Conservation (phyloP, 2,888 invertebrate species). For the Folsomia candida region DNA sequence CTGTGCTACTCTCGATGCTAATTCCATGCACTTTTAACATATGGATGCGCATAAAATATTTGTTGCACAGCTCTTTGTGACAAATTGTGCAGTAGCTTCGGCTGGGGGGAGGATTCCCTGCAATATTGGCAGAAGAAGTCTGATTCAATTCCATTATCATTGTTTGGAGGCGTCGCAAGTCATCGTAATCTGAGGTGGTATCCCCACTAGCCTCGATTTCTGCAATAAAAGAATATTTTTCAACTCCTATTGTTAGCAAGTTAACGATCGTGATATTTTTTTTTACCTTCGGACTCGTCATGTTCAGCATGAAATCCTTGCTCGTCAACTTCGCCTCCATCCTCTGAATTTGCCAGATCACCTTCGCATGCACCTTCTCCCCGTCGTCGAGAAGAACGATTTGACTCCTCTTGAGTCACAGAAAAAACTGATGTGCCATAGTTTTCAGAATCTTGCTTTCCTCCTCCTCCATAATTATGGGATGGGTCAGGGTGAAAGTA, state of each 20-base stretch:
- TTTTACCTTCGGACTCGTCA: too few species aligned
- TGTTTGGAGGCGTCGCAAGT: slow-evolving; percentile 81
- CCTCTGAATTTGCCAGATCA: too few species aligned
- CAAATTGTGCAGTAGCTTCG: slow-evolving; percentile 92
- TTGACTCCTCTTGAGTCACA: slow-evolving; percentile 25
- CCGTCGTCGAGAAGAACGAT: background rate
- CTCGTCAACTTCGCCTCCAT: background rate
- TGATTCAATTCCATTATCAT: slow-evolving; percentile 88
- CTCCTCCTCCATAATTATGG: background rate
- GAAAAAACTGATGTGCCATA: slow-evolving; percentile 20
- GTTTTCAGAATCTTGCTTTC: slow-evolving; percentile 21
- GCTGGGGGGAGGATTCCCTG: slow-evolving; percentile 50
- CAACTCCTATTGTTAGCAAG: too few species aligned
- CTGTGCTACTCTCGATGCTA: slow-evolving; percentile 86
- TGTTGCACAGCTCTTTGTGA: slow-evolving; percentile 98
- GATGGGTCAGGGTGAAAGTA: slow-evolving; percentile 54
- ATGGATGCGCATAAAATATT: slow-evolving; percentile 99
- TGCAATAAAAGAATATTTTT: background rate
- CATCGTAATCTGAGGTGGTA: slow-evolving; percentile 66
- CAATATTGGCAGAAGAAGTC: slow-evolving; percentile 58
- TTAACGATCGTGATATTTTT: too few species aligned
- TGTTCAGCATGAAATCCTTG: slow-evolving; percentile 14
- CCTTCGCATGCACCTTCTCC: slow-evolving; percentile 10
- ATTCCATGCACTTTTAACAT: slow-evolving; percentile 98
- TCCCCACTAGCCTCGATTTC: slow-evolving; percentile 47